Evolutionary conservation across 2,888 invertebrate species (phyloP), one percentile per base, ranked within the genome.

Genomic region (Xylota segnis): DNA sequence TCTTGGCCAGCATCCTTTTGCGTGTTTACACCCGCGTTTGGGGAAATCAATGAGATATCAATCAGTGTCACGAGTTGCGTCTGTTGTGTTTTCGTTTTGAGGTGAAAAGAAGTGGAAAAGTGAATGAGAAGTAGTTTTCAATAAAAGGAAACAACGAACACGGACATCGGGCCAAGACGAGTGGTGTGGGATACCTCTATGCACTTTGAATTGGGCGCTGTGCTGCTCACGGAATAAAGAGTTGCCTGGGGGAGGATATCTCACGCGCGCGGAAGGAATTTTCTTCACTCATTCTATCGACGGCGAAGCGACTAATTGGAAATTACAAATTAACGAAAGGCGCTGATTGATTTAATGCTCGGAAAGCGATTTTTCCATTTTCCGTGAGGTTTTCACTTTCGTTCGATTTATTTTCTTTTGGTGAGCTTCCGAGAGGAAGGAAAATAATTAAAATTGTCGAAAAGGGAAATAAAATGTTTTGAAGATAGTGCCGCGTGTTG

Each of bases 261-360:
- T 50, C 56, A 71, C 32, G 70, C 14, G 71, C 32, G 70, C 14
- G 71, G 71, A 77, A 75, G 52, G 81, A 71, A 81, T 86, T 75
- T 72, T 23, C 23, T 27, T 50, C 45, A 59, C 47, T 23, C 23
- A 56, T 82, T 77, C 71, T 47, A 65, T 76, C 54, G 76, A 71
- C 54, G 82, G 58, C 52, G 70, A 68, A 63, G 66, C 63, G 47
- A 76, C 81, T 86, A 77, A 86, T 86, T 86, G 86, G 47, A 77
- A 77, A 77, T 82, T 82, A 76, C 61, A 82, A 86, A 86, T 86
- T 86, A 86, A 82, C 76, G 72, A 81, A 77, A 82, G 77, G 86
- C 86, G 86, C 72, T 82, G 86, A 86, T 76, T 76, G 86, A 86
- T 86, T 84, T 82, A 86, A 82, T 86, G 86, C 68, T 77, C 71